Conservation (phyloP, 2,888 invertebrate species). For the Ormyrus pomaceus region DNA sequence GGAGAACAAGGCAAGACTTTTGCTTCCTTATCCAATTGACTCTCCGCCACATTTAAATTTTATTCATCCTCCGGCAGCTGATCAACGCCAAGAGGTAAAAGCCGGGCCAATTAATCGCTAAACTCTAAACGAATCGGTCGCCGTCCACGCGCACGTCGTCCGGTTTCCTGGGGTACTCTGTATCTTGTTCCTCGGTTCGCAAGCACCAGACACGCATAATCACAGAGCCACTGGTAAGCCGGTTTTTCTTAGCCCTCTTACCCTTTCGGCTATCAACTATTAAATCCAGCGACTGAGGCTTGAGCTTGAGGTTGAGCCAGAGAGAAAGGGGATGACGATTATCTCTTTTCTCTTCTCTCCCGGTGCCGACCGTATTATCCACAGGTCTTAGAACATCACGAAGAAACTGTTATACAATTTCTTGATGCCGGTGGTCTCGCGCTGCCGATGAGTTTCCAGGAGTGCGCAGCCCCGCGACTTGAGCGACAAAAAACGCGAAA, state of each 20-base stretch:
- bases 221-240: constrained; percentile 25
- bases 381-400: constrained; percentile 85
- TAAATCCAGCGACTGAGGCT: no score
- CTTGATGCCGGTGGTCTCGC: constrained; percentile 90
- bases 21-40: constrained; percentile 6
- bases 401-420: constrained; percentile 92
- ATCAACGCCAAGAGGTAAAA: constrained; percentile 1
- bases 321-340: constrained; percentile 2
- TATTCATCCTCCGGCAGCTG: constrained; percentile 9
- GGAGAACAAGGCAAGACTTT: constrained; percentile 10
- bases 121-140: constrained; percentile 53
- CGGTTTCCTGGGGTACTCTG: constrained; percentile 52
- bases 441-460: constrained; percentile 88
- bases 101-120: neutral
- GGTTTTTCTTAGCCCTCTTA: no score
- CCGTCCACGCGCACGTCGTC: constrained; percentile 53
- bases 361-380: constrained; percentile 53
- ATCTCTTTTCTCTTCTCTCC: constrained; percentile 35
- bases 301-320: no score
- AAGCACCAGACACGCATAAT: constrained; percentile 55
- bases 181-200: constrained; percentile 36
- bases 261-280: no score
- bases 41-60: constrained; percentile 29
- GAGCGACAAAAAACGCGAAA: constrained; percentile 73
- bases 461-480: constrained; percentile 78